Evolutionary conservation across 2,797 vertebrate species (phyloP).

Genomic region (Onychomys torridus): DNA sequence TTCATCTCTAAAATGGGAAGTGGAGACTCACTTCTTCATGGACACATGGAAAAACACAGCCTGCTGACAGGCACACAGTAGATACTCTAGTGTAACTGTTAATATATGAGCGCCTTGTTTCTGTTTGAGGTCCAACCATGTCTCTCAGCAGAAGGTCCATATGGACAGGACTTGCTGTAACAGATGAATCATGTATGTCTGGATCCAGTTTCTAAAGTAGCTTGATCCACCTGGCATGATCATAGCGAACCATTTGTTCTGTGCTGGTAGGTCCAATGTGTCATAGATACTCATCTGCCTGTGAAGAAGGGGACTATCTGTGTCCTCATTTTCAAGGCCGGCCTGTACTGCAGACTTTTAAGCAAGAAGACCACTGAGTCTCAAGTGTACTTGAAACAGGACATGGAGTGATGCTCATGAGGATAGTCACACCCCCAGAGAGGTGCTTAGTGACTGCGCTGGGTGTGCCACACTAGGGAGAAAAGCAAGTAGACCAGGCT

Average conservation of each 20-base stretch:
- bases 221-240: background rate
- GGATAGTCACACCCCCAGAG: background rate
- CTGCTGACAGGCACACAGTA: accelerated
- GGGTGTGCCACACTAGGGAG: background rate
- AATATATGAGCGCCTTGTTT: background rate
- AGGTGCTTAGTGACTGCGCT: background rate
- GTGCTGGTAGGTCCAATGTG: background rate
- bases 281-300: background rate
- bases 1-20: background rate
- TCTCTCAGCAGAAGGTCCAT: background rate
- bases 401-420: background rate
- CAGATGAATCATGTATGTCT: background rate
- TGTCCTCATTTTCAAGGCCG: background rate
- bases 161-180: background rate
- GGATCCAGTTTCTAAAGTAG: background rate
- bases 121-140: background rate
- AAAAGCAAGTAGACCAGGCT: background rate
- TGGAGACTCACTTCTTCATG: background rate
- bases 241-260: background rate
- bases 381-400: background rate
- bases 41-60: background rate
- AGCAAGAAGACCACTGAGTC: too few relatives aligned
- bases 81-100: accelerated
- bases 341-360: background rate
- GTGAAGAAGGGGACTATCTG: background rate